Evolutionary conservation across 1,140 invertebrate genomes (phyloP), one percentile per base, ranked within the genome.

Genomic region (Camponotus vicinus): DNA sequence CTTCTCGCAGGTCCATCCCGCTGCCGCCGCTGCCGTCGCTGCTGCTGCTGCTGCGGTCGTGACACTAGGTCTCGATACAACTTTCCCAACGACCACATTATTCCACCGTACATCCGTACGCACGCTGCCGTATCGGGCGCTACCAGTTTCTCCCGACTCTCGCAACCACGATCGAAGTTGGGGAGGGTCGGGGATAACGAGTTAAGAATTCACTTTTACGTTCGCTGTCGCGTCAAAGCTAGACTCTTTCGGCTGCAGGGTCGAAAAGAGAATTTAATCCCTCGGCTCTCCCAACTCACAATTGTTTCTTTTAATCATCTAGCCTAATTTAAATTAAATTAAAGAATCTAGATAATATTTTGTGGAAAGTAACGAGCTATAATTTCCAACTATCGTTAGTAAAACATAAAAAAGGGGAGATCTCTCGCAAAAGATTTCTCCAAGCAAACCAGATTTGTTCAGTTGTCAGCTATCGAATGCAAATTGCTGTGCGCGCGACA

Each of bases 1-100:
- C 27, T 27, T 27, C 27, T 27, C 71, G 34, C 27, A 82, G 78
- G 78, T 82, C 78, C 66, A 82, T 40, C 76, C 78, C 42, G 71
- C 70, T 45, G 80, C 78, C 40, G 64, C 59, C 64, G 55, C 71
- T 75, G 42, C 78, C 77, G 69, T 79, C 77, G 86, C 88, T 66
- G 85, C 82, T 77, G 83, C 88, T 66, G 85, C 82, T 77, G 83
- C 88, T 87, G 89, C 77, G 82, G 86, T 90, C 87, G 89, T 90
- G 86, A 87, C 89, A 90, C 89, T 90, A 86, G 86, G 89, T 90
- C 77, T 83, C 89, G 89, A 90, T 90, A 90, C 89, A 90, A 90
- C 89, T 90, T 90, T 49, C 63, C 71, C 89, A 82, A 85, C 89
- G 88, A 90, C 88, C 89, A 90, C 89, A 88, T 83, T 78, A 85